Base-by-base conservation (phyloP, 1,140 invertebrate species). In the Rhagoletis pomonella region DNA sequence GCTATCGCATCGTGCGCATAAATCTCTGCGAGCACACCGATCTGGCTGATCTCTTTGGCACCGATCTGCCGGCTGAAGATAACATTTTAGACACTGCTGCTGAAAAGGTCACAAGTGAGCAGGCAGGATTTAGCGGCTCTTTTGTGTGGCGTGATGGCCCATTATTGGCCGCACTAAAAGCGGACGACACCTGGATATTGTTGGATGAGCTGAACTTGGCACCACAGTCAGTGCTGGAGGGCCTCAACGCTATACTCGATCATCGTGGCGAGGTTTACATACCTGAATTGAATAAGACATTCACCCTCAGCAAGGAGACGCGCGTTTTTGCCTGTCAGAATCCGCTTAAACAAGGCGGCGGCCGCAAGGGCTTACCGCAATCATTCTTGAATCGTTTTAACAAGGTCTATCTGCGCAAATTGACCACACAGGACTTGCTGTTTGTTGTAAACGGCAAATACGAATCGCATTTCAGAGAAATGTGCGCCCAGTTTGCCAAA, bases 1-100 rank as follows among this genome's bases (percentile, higher is more conserved):
- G 97, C 1, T 95, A 98, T 93, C 94, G 94, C 90, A 94, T 99
- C 9, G 96, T 98, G 17, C 94, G 99, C 62, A 98, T 99, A 69
- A 99, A 99, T 95, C 94, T 99, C 14, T 99, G 98, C 65, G 99
- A 99, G 92, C 99, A 99, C 94, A 99, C 99, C 0, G 99, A 99
- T 94, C 95, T 99, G 77, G 97, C 97, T 29, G 99, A 99, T 94
- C 94, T 99, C 17, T 99, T 99, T 94, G 99, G 99, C 69, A 97
- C 98, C 64, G 99, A 99, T 94, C 94, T 99, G 81, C 99, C 99
- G 0, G 96, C 98, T 3, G 98, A 99, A 94, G 97, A 98, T 88
- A 91, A 92, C 86, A 87, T 90, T 1, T 86, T 91, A 0, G 89
- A 89, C 64, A 84, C 47, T 9, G 50, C 17, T 12, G 65, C 87